A percentile compares a stretch with the other conserved stretches of the same genome.
Evolutionary conservation across 2,113 vertebrate genomes (phyloP).

Genomic region (Glaucomys volans): DNA sequence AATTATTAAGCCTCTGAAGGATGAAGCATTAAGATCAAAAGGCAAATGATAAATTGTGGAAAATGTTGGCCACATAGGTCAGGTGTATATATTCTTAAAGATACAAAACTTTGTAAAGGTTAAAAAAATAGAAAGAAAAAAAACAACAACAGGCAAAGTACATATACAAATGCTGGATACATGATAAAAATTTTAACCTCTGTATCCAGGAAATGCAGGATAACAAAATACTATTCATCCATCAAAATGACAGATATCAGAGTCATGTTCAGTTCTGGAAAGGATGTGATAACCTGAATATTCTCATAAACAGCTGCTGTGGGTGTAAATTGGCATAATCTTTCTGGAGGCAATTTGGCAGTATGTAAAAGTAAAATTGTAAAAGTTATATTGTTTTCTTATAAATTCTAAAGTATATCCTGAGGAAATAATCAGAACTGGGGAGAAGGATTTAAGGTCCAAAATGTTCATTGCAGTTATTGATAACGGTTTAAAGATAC

Average conservation of each 20-base stretch:
- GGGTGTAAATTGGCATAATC: not conserved
- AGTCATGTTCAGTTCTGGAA: conserved; percentile 9
- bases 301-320: not conserved
- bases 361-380: not conserved
- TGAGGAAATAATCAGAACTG: conserved; percentile 17
- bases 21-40: not conserved
- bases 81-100: not conserved
- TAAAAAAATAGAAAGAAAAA: not conserved
- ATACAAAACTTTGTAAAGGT: not conserved
- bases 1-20: not conserved
- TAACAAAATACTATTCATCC: not conserved
- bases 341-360: not conserved
- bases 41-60: not conserved
- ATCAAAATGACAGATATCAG: not conserved
- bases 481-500: not conserved
- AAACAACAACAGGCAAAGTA: not conserved
- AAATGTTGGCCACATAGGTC: not conserved
- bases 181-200: conserved; percentile 19
- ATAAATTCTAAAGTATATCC: conserved; percentile 9
- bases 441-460: conserved; percentile 13
- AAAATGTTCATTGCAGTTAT: not conserved
- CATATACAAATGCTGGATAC: not conserved
- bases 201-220: not conserved
- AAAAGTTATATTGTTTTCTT: conserved; percentile 18
- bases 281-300: not conserved